Evolutionary conservation across 2,797 vertebrate genomes (phyloP).

Genomic region (Harpagifer antarcticus): DNA sequence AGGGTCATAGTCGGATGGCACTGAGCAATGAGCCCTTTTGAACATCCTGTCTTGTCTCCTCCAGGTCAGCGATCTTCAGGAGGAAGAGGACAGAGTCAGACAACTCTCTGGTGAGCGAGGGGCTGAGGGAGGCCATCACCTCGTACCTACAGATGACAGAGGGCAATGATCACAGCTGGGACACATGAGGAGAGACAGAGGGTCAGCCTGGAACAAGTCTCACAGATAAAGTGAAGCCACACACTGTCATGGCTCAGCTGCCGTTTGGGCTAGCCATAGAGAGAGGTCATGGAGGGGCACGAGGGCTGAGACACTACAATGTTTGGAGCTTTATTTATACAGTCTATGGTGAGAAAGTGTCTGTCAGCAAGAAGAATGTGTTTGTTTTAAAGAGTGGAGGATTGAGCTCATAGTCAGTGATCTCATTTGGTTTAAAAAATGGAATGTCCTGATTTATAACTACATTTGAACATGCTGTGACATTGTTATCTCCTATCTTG

Average conservation of each 20-base stretch:
- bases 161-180: conserved; percentile 61
- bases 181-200: conserved; percentile 61
- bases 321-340: background rate
- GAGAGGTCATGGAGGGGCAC: background rate
- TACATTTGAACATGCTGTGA: background rate
- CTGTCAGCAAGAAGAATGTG: conserved; percentile 12
- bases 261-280: background rate
- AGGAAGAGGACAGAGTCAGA: conserved; percentile 63
- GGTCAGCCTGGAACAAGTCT: conserved; percentile 51
- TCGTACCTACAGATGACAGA: conserved; percentile 91
- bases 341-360: background rate
- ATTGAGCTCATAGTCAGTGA: conserved; percentile 9
- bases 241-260: conserved; percentile 15
- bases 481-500: background rate
- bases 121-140: conserved; percentile 89
- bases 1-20: background rate
- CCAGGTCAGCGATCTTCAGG: conserved; percentile 84
- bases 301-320: conserved; percentile 62
- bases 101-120: conserved; percentile 87
- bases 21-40: background rate
- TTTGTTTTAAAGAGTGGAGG: conserved; percentile 1
- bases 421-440: background rate
- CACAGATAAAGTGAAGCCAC: background rate
- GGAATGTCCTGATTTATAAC: conserved; percentile 41
- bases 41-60: conserved; percentile 13